phyloP scores from a whole-genome alignment of 2,888 invertebrate species.

The Acronicta alni region DNA sequence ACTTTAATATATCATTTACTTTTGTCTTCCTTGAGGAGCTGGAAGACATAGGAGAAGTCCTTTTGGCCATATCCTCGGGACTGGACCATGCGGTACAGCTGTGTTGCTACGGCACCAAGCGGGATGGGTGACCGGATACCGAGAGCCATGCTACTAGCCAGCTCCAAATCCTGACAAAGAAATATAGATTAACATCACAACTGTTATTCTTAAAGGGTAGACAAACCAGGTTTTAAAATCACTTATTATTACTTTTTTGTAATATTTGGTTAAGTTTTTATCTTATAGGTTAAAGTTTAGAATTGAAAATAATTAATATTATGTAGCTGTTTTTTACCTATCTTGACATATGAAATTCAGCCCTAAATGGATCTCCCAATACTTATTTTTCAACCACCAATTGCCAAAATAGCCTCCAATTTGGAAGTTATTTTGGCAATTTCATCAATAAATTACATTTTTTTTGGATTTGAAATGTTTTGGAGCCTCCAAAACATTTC shows the following conservation, averaged over 20 bases:
- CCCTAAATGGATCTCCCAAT: too few species aligned
- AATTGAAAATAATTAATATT: neutral
- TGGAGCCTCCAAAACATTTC: too few species aligned
- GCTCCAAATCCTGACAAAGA: conserved; percentile 92
- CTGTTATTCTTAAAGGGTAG: too few species aligned
- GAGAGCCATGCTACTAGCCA: conserved; percentile 96
- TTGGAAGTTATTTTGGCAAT: too few species aligned
- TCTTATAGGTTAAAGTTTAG: conserved; percentile 30
- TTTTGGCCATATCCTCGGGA: conserved; percentile 94
- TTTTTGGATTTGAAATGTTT: too few species aligned
- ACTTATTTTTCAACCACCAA: too few species aligned
- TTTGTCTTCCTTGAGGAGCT: conserved; percentile 92
- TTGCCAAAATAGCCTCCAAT: too few species aligned
- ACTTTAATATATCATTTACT: conserved; percentile 53
- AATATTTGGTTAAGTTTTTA: conserved; percentile 30
- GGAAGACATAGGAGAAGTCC: conserved; percentile 97
- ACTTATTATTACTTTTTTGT: too few species aligned
- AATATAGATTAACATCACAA: neutral
- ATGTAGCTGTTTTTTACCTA: conserved; percentile 2
- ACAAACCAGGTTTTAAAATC: too few species aligned
- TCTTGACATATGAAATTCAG: too few species aligned
- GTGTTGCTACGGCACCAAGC: conserved; percentile 96
- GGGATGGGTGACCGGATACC: conserved; percentile 94
- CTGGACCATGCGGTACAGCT: conserved; percentile 95
- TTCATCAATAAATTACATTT: too few species aligned